Percentiles rank a stretch among this genome's conserved stretches.
phyloP scores from a whole-genome alignment of 2,113 vertebrate species.

The Rhagologus leucostigma region DNA sequence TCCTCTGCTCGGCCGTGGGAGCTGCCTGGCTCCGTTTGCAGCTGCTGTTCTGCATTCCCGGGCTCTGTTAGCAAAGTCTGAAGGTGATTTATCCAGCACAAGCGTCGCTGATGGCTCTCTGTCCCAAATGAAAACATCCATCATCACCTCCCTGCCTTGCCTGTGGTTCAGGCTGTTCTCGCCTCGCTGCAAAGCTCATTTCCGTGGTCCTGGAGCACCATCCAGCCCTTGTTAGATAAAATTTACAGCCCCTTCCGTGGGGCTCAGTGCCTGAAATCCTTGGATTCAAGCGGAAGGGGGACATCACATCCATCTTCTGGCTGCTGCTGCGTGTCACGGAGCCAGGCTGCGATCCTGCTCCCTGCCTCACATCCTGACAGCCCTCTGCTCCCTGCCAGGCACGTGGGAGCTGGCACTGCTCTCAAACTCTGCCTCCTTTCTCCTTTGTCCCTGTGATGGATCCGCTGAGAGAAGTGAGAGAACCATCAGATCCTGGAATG shows the following conservation, averaged over 20 bases:
- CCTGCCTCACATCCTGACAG: neutral
- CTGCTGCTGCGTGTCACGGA: rapidly evolving
- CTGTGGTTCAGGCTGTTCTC: neutral
- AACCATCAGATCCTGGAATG: neutral
- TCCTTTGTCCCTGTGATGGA: neutral
- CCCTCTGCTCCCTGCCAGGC: neutral
- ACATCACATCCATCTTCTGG: neutral
- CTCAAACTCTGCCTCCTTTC: neutral
- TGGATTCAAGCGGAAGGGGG: neutral
- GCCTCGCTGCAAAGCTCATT: neutral
- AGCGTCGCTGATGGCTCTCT: neutral
- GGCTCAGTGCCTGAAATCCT: neutral
- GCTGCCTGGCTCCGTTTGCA: neutral
- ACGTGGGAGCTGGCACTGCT: neutral
- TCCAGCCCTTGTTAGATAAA: neutral
- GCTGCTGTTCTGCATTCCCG: neutral
- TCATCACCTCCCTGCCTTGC: neutral
- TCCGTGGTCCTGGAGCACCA: neutral
- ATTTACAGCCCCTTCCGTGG: neutral
- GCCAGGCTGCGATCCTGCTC: neutral
- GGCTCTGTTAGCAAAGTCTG: neutral
- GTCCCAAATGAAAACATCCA: neutral
- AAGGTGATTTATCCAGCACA: neutral
- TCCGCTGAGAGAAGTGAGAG: neutral
- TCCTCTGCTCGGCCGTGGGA: neutral